These are phyloP conservation scores for Philaethria dido DNA, from an alignment of 2,888 invertebrate species.

Conservation along the genomic window DNA sequence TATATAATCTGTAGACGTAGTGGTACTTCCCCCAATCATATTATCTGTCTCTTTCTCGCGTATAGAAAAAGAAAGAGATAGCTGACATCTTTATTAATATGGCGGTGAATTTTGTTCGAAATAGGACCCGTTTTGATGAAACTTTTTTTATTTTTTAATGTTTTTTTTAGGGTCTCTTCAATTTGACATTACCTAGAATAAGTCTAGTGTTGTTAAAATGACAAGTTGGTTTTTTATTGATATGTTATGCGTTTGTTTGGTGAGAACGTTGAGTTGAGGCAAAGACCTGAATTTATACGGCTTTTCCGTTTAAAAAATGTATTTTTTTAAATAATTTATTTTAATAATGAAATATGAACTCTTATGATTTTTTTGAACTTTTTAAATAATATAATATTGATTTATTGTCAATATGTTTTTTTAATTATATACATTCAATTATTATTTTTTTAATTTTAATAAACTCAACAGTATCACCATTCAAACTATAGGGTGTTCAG, in stretches of 20 bases:
- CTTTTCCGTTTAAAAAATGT: background rate
- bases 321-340: background rate
- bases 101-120: constrained; percentile 22
- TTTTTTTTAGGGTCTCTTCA: constrained; percentile 52
- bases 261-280: background rate
- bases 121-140: constrained; percentile 36
- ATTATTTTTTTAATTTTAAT: background rate
- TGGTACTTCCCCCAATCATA: background rate
- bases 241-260: constrained; percentile 22
- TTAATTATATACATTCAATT: background rate
- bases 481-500: constrained; percentile 25
- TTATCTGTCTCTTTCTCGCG: constrained; percentile 9
- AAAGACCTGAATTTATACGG: too few species aligned
- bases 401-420: background rate
- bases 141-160: constrained; percentile 22
- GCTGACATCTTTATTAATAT: constrained; percentile 21
- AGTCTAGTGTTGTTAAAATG: constrained; percentile 79
- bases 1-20: constrained; percentile 24
- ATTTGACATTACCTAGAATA: constrained; percentile 82
- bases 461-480: constrained; percentile 4
- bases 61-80: constrained; percentile 12
- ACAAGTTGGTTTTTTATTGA: constrained; percentile 66
- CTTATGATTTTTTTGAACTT: too few species aligned
- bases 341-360: background rate
- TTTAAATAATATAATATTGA: too few species aligned